These are phyloP conservation scores for Euthynnus affinis DNA, from an alignment of 2,797 vertebrate genomes.

Conservation along the genomic window DNA sequence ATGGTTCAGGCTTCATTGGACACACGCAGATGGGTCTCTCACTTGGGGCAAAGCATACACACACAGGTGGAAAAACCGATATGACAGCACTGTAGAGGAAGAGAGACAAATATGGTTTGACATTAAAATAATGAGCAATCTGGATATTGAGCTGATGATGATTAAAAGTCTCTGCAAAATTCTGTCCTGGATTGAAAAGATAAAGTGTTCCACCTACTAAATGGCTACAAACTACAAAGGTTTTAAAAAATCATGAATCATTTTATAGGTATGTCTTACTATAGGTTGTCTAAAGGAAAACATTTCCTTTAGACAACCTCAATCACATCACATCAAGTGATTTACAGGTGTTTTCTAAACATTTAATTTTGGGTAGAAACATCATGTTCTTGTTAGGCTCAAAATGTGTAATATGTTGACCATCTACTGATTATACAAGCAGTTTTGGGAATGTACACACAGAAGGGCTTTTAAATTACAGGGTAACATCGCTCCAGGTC, in stretches of 20 bases:
- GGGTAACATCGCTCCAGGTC: conserved; percentile 53
- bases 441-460: conserved; percentile 13
- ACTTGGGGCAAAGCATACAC: conserved; percentile 34
- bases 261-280: neutral
- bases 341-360: neutral
- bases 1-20: conserved; percentile 72
- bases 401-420: conserved; percentile 11
- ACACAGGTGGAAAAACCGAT: conserved; percentile 46
- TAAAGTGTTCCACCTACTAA: neutral
- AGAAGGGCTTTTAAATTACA: conserved; percentile 30
- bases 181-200: neutral
- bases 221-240: neutral
- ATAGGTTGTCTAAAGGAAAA: neutral
- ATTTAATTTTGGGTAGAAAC: neutral
- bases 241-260: neutral
- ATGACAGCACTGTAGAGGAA: conserved; percentile 11
- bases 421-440: conserved; percentile 27
- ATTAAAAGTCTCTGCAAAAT: neutral
- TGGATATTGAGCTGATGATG: neutral
- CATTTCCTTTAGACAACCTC: neutral
- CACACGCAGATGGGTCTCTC: conserved; percentile 73
- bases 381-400: neutral
- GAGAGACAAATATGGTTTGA: conserved; percentile 13
- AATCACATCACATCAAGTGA: neutral
- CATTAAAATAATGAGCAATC: neutral